These are phyloP conservation scores for Auanema sp. DNA, from an alignment of 2,888 invertebrate genomes.

Conservation along the genomic window DNA sequence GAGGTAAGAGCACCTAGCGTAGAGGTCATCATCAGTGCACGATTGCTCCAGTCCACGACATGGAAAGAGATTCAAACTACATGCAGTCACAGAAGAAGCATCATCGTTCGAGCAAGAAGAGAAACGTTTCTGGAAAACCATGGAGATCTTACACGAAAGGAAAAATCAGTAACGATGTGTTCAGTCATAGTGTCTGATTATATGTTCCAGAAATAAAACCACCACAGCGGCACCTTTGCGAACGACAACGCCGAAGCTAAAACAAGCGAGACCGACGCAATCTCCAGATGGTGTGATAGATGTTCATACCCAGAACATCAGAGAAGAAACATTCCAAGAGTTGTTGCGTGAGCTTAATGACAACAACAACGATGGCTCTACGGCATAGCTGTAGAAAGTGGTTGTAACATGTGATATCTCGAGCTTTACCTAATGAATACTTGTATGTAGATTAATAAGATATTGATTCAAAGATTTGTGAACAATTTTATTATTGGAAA, in stretches of 20 bases:
- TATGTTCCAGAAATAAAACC: neutral
- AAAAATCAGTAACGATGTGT: neutral
- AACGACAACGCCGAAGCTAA: neutral
- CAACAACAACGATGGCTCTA: too few relatives aligned
- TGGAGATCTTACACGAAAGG: neutral
- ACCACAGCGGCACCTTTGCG: neutral
- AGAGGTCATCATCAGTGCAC: neutral
- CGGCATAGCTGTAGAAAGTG: too few relatives aligned
- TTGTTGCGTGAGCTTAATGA: neutral
- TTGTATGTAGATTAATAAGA: too few relatives aligned
- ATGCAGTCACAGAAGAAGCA: neutral
- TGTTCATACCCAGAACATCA: constrained; percentile 8
- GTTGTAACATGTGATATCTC: too few relatives aligned
- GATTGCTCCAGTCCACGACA: neutral
- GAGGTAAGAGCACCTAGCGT: neutral
- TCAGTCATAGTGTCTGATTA: neutral
- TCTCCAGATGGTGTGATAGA: neutral
- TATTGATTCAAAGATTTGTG: too few relatives aligned
- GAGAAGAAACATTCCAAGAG: constrained; percentile 10
- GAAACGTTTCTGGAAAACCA: neutral
- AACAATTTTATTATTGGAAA: too few relatives aligned
- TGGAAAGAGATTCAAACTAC: neutral
- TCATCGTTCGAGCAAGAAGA: neutral
- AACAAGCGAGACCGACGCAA: neutral
- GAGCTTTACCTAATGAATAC: too few relatives aligned